Conservation (phyloP, 2,113 vertebrate species). For the Leptobrachium ailaonicum region DNA sequence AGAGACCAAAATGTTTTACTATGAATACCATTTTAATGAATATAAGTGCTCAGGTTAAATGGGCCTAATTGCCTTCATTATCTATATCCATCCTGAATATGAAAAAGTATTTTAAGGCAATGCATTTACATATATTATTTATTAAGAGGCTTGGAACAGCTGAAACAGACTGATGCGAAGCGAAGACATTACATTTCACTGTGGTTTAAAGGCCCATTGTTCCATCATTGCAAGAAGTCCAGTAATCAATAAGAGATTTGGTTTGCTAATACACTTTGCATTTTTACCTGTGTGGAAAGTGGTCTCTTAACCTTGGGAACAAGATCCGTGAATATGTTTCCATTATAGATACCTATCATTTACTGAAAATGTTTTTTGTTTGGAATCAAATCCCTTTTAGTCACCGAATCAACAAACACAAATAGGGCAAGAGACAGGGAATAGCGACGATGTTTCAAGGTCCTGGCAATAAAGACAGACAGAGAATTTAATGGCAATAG, state of each 20-base stretch:
- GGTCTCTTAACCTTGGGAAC: constrained; percentile 32
- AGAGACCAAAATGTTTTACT: constrained; percentile 2
- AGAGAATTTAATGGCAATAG: too few species aligned
- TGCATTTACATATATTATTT: constrained; percentile 28
- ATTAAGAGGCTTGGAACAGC: constrained; percentile 20
- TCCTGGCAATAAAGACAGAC: too few species aligned
- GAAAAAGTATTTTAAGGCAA: constrained; percentile 18
- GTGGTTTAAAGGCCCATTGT: constrained; percentile 13
- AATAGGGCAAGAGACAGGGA: not conserved
- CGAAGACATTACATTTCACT: constrained; percentile 9
- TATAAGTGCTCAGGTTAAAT: constrained; percentile 37
- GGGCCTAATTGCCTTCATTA: constrained; percentile 26
- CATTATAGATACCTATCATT: constrained; percentile 32
- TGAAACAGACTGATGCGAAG: not conserved
- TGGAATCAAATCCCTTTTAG: not conserved
- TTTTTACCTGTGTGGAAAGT: constrained; percentile 28
- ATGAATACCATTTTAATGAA: constrained; percentile 33
- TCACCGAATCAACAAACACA: not conserved
- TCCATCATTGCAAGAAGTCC: constrained; percentile 21
- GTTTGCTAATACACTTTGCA: constrained; percentile 26
- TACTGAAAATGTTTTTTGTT: constrained; percentile 32
- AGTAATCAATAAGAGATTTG: constrained; percentile 34
- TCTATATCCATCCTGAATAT: constrained; percentile 25
- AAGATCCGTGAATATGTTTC: constrained; percentile 38
- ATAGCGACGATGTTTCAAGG: not conserved